A percentile compares a stretch with the other conserved stretches of the same genome.
Conservation (phyloP, 2,888 invertebrate species). For the Eulithis prunata region DNA sequence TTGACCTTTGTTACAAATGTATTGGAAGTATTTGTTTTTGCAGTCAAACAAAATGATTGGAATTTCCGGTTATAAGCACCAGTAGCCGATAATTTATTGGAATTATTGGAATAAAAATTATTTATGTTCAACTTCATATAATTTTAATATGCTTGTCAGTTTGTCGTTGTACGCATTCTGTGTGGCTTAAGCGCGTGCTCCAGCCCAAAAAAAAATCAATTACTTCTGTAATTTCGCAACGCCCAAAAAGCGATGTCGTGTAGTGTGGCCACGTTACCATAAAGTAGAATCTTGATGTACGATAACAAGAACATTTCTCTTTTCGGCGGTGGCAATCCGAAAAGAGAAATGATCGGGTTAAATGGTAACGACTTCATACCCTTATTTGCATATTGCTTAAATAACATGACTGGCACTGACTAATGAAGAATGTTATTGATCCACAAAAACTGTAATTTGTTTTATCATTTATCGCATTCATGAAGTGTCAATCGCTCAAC, state of each 20-base stretch:
- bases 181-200: conserved; percentile 49
- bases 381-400: conserved; percentile 24
- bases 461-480: conserved; percentile 3
- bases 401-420: conserved; percentile 15
- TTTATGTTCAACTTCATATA: background rate
- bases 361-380: conserved; percentile 44
- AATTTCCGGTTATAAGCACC: conserved; percentile 41
- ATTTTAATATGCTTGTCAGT: background rate
- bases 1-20: conserved; percentile 24
- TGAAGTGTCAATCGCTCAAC: conserved; percentile 5
- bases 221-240: conserved; percentile 66
- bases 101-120: no score
- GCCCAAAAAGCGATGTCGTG: conserved; percentile 59
- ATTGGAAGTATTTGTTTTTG: conserved; percentile 38
- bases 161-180: conserved; percentile 1
- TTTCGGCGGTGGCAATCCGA: conserved; percentile 41
- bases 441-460: conserved; percentile 40
- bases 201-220: conserved; percentile 59
- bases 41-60: conserved; percentile 27
- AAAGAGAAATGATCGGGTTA: conserved; percentile 49
- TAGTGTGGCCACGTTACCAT: conserved; percentile 57
- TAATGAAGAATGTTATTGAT: conserved; percentile 41
- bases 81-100: conserved; percentile 23
- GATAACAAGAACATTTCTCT: conserved; percentile 44
- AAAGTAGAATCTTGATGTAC: conserved; percentile 57